phyloP scores from a whole-genome alignment of 2,797 vertebrate species.

The Ctenopoma multispine region DNA sequence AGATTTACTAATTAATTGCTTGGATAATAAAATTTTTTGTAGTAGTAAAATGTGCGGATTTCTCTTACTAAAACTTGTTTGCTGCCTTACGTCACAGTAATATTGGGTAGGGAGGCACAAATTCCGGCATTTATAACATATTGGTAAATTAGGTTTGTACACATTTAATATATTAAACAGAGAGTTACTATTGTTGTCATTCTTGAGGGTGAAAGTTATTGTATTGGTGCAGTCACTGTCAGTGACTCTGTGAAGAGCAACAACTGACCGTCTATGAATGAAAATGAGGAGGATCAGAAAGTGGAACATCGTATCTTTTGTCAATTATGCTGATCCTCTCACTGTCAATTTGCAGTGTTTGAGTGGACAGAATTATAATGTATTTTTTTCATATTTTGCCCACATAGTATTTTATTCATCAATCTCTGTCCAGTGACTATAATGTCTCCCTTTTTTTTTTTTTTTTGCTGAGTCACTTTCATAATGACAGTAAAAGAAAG shows the following conservation, averaged over 20 bases:
- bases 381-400: slow-evolving; percentile 7
- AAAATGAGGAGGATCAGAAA: slow-evolving; percentile 28
- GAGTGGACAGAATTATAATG: neutral
- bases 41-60: too few relatives aligned
- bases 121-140: too few relatives aligned
- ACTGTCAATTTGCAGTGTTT: slow-evolving; percentile 22
- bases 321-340: slow-evolving; percentile 13
- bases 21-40: too few relatives aligned
- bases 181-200: too few relatives aligned
- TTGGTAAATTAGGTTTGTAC: too few relatives aligned
- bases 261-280: slow-evolving; percentile 4
- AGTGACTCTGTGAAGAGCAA: slow-evolving; percentile 1
- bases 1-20: too few relatives aligned
- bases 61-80: too few relatives aligned
- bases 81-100: too few relatives aligned
- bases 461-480: neutral
- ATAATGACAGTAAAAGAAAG: neutral
- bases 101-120: too few relatives aligned
- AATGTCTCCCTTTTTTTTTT: neutral
- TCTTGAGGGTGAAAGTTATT: neutral
- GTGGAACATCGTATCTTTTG: slow-evolving; percentile 8
- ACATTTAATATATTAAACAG: too few relatives aligned
- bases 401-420: slow-evolving; percentile 24
- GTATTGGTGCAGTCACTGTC: neutral
- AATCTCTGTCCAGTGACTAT: neutral